phyloP scores from a whole-genome alignment of 2,888 invertebrate genomes.

The Yponomeuta malinellus region DNA sequence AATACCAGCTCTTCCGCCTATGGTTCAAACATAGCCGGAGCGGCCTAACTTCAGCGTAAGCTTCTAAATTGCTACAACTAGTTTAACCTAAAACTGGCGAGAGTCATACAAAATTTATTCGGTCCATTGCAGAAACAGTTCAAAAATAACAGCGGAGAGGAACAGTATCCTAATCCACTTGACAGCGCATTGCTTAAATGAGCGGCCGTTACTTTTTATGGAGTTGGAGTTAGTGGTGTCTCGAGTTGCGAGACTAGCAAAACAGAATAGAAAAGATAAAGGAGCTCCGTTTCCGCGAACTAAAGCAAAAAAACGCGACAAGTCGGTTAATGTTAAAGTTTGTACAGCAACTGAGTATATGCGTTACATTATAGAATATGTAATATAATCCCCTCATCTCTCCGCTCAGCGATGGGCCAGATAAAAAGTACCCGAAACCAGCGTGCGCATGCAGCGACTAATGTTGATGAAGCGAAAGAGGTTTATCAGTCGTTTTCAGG shows the following conservation, averaged over 20 bases:
- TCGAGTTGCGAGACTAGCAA: slow-evolving; percentile 20
- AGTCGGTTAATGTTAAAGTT: neutral
- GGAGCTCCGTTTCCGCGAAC: neutral
- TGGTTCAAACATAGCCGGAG: neutral
- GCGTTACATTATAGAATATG: neutral
- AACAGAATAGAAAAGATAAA: slow-evolving; percentile 1
- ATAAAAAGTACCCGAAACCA: no score
- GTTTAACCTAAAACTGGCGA: slow-evolving; percentile 8
- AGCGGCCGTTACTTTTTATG: slow-evolving; percentile 51
- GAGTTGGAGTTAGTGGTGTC: slow-evolving; percentile 36
- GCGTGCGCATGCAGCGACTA: no score
- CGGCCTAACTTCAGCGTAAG: neutral
- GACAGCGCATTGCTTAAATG: slow-evolving; percentile 30
- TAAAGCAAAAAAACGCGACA: neutral
- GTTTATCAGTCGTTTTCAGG: no score
- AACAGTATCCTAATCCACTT: slow-evolving; percentile 23
- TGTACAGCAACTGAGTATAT: neutral
- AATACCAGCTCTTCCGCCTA: neutral
- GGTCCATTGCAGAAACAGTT: slow-evolving; percentile 15
- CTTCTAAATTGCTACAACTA: slow-evolving; percentile 1
- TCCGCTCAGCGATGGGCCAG: no score
- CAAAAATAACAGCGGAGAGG: slow-evolving; percentile 17
- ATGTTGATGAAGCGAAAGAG: no score
- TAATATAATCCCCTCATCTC: no score
- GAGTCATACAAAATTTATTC: slow-evolving; percentile 2